phyloP scores from a whole-genome alignment of 2,113 vertebrate genomes.

The Chitala chitala region DNA sequence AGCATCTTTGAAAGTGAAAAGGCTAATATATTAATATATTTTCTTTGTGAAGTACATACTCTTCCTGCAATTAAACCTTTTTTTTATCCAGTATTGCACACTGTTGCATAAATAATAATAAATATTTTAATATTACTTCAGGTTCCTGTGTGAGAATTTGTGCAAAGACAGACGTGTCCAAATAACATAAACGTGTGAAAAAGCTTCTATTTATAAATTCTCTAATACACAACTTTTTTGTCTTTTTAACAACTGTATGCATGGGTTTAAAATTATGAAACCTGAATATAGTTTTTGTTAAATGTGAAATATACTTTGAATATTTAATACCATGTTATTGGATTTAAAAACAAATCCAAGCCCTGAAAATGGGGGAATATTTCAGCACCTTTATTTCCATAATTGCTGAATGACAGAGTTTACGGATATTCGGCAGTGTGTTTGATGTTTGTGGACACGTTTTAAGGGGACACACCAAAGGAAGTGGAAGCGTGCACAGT shows the following conservation, averaged over 20 bases:
- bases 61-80: no score
- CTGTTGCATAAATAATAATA: no score
- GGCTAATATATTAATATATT: no score
- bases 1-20: no score
- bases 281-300: no score
- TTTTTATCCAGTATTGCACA: no score
- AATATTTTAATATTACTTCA: no score
- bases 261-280: no score
- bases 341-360: neutral
- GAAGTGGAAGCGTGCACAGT: constrained; percentile 28
- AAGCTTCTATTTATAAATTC: neutral
- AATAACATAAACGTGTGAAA: neutral
- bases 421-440: constrained; percentile 36
- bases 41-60: no score
- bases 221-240: no score
- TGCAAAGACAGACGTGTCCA: neutral
- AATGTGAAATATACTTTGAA: neutral
- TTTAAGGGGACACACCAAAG: constrained; percentile 16
- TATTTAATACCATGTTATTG: neutral
- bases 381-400: constrained; percentile 35
- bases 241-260: no score
- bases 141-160: no score
- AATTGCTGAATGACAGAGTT: constrained; percentile 39
- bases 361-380: neutral
- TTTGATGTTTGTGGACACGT: constrained; percentile 33